Evolutionary conservation across 2,113 vertebrate species (phyloP), one percentile per base, ranked within the genome.

Genomic region (Anguilla japonica): DNA sequence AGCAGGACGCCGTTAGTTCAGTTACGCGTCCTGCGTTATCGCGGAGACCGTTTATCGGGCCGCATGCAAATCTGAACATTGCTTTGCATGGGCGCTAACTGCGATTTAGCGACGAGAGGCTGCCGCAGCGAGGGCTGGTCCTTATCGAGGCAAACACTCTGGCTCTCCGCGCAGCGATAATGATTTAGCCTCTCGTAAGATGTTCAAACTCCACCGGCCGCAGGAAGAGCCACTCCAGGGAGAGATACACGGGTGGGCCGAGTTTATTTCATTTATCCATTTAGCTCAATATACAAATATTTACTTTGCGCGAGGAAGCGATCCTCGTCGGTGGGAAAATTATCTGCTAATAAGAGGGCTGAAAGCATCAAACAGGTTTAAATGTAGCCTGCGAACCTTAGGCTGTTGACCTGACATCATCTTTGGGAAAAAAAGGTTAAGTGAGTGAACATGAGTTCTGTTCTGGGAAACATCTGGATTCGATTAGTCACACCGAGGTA

Each of bases 391-490:
- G 75, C 89, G 88, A 88, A 90, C 89, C 83, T 79, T 63, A 85
- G 88, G 91, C 83, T 81, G 41, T 86, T 91, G 89, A 91, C 92
- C 91, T 83, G 26, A 84, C 86, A 88, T 83, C 88, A 88, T 88
- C 87, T 83, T 83, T 81, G 87, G 85, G 86, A 88, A 41, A 40
- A 75, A 57, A 84, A 81, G 83, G 82, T 88, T 90, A 88, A 90
- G 89, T 83, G 88, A 89, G 89, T 91, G 90, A 90, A 91, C 90
- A 90, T 90, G 86, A 84, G 88, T 92, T 88, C 89, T 89, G 83
- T 88, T 90, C 89, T 84, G 75, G 43, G 82, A 88, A 84, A 91
- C 92, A 93, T 93, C 89, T 93, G 91, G 91, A 88, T 91, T 88
- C 90, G 89, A 90, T 92, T 93, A 92, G 79, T 85, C 89, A 88